Evolutionary conservation across 2,888 invertebrate genomes (phyloP), one percentile per base, ranked within the genome.

Genomic region (Polydrusus cervinus): DNA sequence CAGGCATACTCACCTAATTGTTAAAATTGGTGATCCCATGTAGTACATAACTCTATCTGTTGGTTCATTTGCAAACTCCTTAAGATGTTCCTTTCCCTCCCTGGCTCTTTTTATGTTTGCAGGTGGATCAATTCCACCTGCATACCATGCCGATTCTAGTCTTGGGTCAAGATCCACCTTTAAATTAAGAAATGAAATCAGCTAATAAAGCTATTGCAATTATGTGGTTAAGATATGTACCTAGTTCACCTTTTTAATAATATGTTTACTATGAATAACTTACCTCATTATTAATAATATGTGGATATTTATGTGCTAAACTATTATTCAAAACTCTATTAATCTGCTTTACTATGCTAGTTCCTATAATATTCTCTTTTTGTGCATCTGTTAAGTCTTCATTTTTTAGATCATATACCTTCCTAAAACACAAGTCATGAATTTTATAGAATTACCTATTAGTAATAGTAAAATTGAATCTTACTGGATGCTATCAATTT

Each of bases 101-200:
- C 84, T 80, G 47, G 86, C 84, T 74, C 89, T 88, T 76, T 87
- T 87, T 0, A 87, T 81, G 0, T 80, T 82, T 51, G 85, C 82
- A 0, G 92, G 89, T 0, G 92, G 90, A 75, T 91, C 85, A 79
- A 93, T 90, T 66, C 95, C 94, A 66, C 95, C 95, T 45, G 91
- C 90, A 83, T 90, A 90, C 97, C 97, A 98, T 86, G 94, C 95
- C 30, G 96, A 93, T 88, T 96, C 95, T 80, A 95, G 89, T 18
- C 95, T 89, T 3, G 97, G 94, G 77, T 94, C 90, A 82, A 91
- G 89, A 85, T 97, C 96, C 40, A 94, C 86, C 90, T 94, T 88
- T 11, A 88, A 82, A 51, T 49, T 34, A 61, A 61, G 7, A 65
- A 51, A 40, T 40, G 16, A 49, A 49, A 6, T n/a, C 2, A 47